Base-by-base conservation (phyloP, 2,888 invertebrate genomes). In the Harpagoxenus sublaevis region DNA sequence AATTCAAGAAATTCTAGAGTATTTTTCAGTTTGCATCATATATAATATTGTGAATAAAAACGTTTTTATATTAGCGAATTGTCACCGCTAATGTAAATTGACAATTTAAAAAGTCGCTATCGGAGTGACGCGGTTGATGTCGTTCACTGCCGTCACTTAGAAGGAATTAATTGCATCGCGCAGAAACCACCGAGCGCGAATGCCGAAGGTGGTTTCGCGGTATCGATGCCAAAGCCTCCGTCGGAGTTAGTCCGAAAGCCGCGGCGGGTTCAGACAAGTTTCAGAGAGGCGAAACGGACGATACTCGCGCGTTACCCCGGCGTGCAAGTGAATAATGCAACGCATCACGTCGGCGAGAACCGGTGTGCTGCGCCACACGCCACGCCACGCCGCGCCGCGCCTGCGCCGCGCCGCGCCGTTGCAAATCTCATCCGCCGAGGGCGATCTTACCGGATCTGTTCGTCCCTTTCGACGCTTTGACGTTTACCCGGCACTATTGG, bases 251-350 rank as follows among this genome's bases (percentile, higher is more conserved):
- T 65, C 57, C 63, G 62, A 63, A 63, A 83, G 66, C 42, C 83
- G 63, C 55, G 83, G 62, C 57, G 62, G 73, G 28, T 70, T 83
- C 65, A 53, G 53, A 42, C 39, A 31, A 39, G 57, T 66, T 68
- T 82, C 68, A 55, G 66, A n/a, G 45, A 62, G 83, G 55, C 73
- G 60, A 78, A 70, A 62, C 70, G 35, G 83, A 75, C 75, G 65
- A 31, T 53, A 86, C 88, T 92, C 91, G 91, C 92, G 70, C 89
- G 91, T 93, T 91, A 89, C 93, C 6, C 51, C 88, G 65, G 90
- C 85, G 85, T 89, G 89, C 91, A 91, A 92, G 93, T 94, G 94
- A 94, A 94, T 94, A 94, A 94, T 94, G 94, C 94, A 94, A 92
- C 93, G 91, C 92, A 92, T 92, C 94, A 90, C 92, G 91, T 94